Evolutionary conservation across 1,140 invertebrate genomes (phyloP), one percentile per base, ranked within the genome.

Genomic region (Euwallacea fornicatus): DNA sequence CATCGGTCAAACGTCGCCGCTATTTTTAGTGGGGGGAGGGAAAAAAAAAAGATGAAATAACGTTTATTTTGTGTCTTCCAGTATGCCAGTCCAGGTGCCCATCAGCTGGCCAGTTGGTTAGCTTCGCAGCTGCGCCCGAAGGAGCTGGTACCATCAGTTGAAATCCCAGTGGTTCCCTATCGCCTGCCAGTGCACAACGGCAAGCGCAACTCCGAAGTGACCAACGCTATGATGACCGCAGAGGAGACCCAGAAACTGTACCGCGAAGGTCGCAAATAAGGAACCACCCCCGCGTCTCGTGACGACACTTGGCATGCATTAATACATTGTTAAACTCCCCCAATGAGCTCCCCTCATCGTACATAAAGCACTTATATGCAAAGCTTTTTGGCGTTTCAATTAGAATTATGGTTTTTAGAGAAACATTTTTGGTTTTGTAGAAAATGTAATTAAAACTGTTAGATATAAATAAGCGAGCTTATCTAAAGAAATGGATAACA

Each of bases 201-300:
- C 2, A 80, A 80, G 72, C 16, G 79, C 13, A 80, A 80, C 65
- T 80, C 79, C 0, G 79, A 80, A 74, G 76, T 80, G 0, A 76
- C 76, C 21, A 80, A 79, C 55, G 78, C 79, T 9, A 80, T 80
- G 44, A 77, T 80, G 21, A 75, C 75, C 10, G 77, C 77, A 0
- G 76, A 78, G 61, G 77, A 78, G 44, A 78, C 76, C 16, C 77
- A 78, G 62, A 77, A 77, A 63, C 76, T 78, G 75, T 80, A 78
- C 59, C 74, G 74, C 55, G 77, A 80, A 16, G 79, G 79, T 6
- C 69, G 70, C 21, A 71, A 66, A 74, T 71, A 66, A 59, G 11
- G 16, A 33, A 33, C 4, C 21, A 33, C 21, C 1, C 21, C 21
- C 21, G 4, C 4, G 21, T 33, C 21, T 33, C 4, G 4, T 33